Conservation (phyloP, 37 sponge, comb jelly and placozoan genomes). For the Crambe crambe region DNA sequence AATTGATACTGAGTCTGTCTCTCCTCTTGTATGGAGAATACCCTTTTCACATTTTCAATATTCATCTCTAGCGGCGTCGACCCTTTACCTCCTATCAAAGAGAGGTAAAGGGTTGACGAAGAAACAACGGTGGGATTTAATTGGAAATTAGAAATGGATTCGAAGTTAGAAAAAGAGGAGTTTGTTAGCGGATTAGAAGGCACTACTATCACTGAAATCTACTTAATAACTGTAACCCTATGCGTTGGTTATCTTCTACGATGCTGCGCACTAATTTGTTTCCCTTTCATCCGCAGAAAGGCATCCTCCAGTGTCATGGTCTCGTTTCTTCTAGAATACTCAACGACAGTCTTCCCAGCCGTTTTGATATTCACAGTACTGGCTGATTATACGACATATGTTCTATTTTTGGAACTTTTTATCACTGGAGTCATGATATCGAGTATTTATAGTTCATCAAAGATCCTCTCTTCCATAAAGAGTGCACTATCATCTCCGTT, state of each 20-base stretch:
- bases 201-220: constrained; percentile 63
- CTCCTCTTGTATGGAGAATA: constrained; percentile 62
- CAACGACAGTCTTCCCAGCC: constrained; percentile 43
- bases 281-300: constrained; percentile 1
- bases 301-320: neutral
- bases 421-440: neutral
- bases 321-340: constrained; percentile 32
- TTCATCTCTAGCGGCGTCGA: neutral
- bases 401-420: constrained; percentile 4
- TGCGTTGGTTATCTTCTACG: constrained; percentile 32
- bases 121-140: constrained; percentile 1
- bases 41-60: constrained; percentile 40
- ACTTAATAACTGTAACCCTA: constrained; percentile 21
- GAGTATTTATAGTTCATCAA: neutral
- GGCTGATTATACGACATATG: constrained; percentile 22
- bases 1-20: constrained; percentile 47
- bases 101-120: too few species aligned
- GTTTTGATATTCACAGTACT: constrained; percentile 75
- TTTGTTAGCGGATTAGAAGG: constrained; percentile 72
- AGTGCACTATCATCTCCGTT: neutral
- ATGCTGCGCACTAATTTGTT: neutral
- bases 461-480: neutral
- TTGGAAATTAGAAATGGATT: neutral
- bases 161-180: constrained; percentile 57
- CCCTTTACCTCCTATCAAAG: too few species aligned